These are phyloP conservation scores for Latrodectus geometricus DNA, from an alignment of 1,140 invertebrate species.

Conservation along the genomic window DNA sequence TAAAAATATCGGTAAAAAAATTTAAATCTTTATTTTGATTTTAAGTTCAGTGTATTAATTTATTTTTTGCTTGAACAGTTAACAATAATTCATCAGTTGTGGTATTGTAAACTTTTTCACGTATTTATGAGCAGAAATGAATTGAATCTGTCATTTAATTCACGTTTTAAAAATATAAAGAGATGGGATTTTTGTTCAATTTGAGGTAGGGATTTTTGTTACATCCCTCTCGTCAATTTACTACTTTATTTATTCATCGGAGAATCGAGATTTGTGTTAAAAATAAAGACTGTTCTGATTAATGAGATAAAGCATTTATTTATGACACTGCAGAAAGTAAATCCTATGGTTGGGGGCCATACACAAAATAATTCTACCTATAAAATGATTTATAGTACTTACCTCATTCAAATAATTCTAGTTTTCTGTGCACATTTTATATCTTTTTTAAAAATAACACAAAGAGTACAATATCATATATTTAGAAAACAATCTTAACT, in stretches of 20 bases:
- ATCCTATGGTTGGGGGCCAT: background rate
- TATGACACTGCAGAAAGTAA: slow-evolving; percentile 39
- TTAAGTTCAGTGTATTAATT: no score
- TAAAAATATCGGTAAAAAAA: no score
- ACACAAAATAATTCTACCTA: no score
- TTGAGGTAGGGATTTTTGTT: slow-evolving; percentile 58
- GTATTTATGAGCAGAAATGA: slow-evolving; percentile 33
- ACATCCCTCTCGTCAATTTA: slow-evolving; percentile 24
- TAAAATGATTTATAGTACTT: no score
- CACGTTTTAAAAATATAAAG: slow-evolving; percentile 33
- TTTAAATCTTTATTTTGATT: no score
- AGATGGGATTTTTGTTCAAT: slow-evolving; percentile 53
- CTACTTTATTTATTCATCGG: slow-evolving; percentile 56
- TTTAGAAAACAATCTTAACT: no score
- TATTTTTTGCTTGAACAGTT: background rate
- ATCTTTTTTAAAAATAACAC: no score
- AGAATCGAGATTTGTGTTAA: slow-evolving; percentile 44
- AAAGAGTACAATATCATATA: no score
- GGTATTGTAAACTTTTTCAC: slow-evolving; percentile 29
- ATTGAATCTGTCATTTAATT: slow-evolving; percentile 56
- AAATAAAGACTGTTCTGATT: slow-evolving; percentile 42
- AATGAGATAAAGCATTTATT: slow-evolving; percentile 58
- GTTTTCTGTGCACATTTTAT: no score
- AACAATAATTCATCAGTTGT: slow-evolving; percentile 26
- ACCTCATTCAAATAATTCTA: no score